These are phyloP conservation scores for Diarsia rubi DNA, from an alignment of 2,888 invertebrate species.

Conservation along the genomic window DNA sequence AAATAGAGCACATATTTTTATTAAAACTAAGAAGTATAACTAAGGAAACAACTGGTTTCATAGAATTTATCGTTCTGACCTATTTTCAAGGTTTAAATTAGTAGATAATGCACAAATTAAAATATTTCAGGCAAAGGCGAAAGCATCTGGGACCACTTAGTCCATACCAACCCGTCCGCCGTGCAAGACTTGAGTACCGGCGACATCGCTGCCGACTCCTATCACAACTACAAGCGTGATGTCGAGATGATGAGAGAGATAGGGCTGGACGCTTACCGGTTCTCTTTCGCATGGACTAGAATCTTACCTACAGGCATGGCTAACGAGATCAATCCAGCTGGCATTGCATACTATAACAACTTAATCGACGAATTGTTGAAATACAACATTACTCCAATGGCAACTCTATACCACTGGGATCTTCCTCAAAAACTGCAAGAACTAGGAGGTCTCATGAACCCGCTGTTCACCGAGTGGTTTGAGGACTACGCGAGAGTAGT, in stretches of 20 bases:
- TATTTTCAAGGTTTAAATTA: neutral
- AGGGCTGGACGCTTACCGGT: conserved; percentile 87
- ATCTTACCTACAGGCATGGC: conserved; percentile 90
- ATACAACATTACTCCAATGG: conserved; percentile 91
- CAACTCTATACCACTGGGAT: conserved; percentile 90
- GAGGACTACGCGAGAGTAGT: conserved; percentile 85
- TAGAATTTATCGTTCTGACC: neutral
- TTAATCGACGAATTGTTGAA: conserved; percentile 91
- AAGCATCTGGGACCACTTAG: conserved; percentile 76
- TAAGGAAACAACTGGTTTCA: neutral
- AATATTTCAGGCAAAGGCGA: conserved; percentile 72
- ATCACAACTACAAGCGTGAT: conserved; percentile 91
- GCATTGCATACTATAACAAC: conserved; percentile 92
- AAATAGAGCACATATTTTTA: neutral
- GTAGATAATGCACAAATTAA: neutral
- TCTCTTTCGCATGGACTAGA: conserved; percentile 92
- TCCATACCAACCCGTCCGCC: conserved; percentile 69
- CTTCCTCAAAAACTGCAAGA: conserved; percentile 88
- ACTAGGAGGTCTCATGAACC: conserved; percentile 88
- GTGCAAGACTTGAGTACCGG: conserved; percentile 83
- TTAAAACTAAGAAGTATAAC: neutral
- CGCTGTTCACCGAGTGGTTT: conserved; percentile 84
- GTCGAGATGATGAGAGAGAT: conserved; percentile 84
- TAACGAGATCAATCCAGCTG: conserved; percentile 89
- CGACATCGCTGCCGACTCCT: conserved; percentile 91